Evolutionary conservation across 2,888 invertebrate genomes (phyloP).

Genomic region (Hipparchia semele): DNA sequence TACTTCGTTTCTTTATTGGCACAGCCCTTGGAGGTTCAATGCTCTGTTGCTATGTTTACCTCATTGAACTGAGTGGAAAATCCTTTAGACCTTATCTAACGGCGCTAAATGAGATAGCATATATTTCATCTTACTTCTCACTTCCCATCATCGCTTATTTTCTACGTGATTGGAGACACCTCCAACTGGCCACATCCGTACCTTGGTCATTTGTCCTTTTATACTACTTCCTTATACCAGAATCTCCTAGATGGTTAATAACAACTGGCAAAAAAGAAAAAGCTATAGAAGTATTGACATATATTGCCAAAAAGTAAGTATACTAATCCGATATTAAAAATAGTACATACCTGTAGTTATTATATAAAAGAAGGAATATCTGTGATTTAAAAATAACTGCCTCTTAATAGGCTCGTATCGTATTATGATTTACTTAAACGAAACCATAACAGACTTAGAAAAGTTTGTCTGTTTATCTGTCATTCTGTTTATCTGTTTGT

Average conservation of each 20-base stretch:
- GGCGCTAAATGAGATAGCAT: slow-evolving; percentile 81
- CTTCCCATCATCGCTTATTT: slow-evolving; percentile 84
- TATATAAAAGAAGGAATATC: too few species aligned
- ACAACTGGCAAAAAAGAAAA: slow-evolving; percentile 85
- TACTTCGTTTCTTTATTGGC: slow-evolving; percentile 83
- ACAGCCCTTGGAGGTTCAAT: slow-evolving; percentile 85
- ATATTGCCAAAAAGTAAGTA: slow-evolving; percentile 81
- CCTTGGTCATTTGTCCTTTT: slow-evolving; percentile 80
- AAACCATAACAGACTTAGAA: too few species aligned
- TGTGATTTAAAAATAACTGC: too few species aligned
- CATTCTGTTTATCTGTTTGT: too few species aligned
- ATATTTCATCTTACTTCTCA: slow-evolving; percentile 79
- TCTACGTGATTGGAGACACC: slow-evolving; percentile 83
- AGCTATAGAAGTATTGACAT: slow-evolving; percentile 84
- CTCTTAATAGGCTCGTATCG: too few species aligned
- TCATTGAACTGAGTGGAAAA: slow-evolving; percentile 84
- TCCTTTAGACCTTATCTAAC: slow-evolving; percentile 80
- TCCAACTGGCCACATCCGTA: slow-evolving; percentile 81
- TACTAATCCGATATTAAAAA: too few species aligned
- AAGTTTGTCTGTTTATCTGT: too few species aligned
- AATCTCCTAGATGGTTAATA: slow-evolving; percentile 91
- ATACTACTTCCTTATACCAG: slow-evolving; percentile 88
- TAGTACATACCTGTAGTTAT: too few species aligned
- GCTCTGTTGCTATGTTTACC: slow-evolving; percentile 85
- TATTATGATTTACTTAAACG: too few species aligned